These are phyloP conservation scores for Pandemis cinnamomeana DNA, from an alignment of 2,888 invertebrate species.

Conservation along the genomic window DNA sequence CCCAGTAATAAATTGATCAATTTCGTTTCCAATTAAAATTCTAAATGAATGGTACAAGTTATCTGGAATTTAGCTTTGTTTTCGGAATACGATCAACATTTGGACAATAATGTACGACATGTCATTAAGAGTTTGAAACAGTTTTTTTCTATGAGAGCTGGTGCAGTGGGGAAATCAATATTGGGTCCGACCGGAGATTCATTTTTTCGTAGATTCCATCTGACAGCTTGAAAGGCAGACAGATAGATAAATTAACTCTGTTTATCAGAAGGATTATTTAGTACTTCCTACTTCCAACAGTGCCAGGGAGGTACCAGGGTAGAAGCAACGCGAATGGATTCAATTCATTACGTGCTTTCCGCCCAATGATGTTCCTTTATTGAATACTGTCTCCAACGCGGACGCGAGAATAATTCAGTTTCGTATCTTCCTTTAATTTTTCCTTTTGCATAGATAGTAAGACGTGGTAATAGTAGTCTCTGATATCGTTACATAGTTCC, in stretches of 20 bases:
- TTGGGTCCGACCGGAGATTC: background rate
- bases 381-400: background rate
- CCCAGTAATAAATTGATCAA: background rate
- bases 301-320: background rate
- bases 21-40: background rate
- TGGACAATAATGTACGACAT: background rate
- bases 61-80: background rate
- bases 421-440: background rate
- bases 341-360: conserved; percentile 30
- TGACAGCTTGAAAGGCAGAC: background rate
- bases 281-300: background rate
- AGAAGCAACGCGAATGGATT: conserved; percentile 11
- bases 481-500: background rate
- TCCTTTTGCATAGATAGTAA: background rate
- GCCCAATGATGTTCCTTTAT: conserved; percentile 6
- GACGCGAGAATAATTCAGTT: conserved; percentile 2
- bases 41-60: background rate
- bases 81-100: background rate
- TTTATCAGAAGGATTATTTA: conserved; percentile 5
- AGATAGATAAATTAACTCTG: background rate
- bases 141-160: too few species aligned
- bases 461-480: too few species aligned
- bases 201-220: background rate
- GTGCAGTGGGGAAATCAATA: background rate
- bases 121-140: too few species aligned